A percentile compares a stretch with the other conserved stretches of the same genome.
Evolutionary conservation across 2,113 vertebrate species (phyloP).

Genomic region (Natator depressus): DNA sequence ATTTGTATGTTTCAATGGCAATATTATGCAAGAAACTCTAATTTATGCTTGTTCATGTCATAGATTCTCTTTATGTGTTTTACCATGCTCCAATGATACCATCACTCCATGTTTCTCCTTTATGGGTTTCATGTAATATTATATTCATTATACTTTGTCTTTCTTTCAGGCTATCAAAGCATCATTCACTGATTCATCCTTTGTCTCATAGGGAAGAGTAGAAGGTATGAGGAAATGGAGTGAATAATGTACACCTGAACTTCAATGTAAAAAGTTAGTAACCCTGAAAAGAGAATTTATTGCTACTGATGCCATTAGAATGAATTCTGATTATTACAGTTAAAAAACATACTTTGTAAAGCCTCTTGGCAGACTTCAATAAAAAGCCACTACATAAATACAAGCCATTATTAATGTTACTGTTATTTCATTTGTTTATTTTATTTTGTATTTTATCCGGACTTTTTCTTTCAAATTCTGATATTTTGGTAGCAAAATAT

Average conservation of each 20-base stretch:
- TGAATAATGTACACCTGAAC: background rate
- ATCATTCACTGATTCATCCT: background rate
- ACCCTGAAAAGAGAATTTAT: background rate
- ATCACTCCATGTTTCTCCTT: background rate
- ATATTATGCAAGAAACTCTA: conserved; percentile 63
- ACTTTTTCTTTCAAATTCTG: background rate
- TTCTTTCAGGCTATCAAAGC: conserved; percentile 11
- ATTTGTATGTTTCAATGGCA: conserved; percentile 46
- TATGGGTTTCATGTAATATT: conserved; percentile 32
- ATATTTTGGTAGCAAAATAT: background rate
- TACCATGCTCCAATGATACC: background rate
- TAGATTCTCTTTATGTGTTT: background rate
- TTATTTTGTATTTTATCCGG: background rate
- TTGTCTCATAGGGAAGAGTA: background rate
- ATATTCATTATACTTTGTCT: conserved; percentile 26
- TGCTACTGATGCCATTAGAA: background rate
- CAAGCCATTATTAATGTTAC: fast-evolving
- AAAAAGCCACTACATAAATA: background rate
- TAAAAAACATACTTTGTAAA: background rate
- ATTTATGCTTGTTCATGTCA: conserved; percentile 46
- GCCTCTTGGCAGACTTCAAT: background rate
- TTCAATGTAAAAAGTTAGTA: background rate
- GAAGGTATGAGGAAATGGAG: background rate
- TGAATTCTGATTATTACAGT: background rate
- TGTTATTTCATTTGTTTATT: background rate